Evolutionary conservation across 2,113 vertebrate genomes (phyloP), one percentile per base, ranked within the genome.

Genomic region (Tor tambroides): DNA sequence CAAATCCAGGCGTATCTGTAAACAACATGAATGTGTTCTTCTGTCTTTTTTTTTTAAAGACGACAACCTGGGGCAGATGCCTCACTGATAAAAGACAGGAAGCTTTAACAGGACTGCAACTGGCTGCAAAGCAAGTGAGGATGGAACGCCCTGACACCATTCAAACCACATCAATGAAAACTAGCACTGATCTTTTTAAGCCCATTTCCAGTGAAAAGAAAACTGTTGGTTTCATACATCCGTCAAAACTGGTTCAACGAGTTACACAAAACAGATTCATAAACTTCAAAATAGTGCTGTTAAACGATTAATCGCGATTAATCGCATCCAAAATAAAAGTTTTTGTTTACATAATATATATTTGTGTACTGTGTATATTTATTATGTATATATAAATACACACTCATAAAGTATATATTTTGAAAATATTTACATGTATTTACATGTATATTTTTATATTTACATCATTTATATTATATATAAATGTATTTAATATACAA

Each of bases 171-270:
- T 23, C 15, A 12, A 28, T 17, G 14, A 28, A 43, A 63, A 49
- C 61, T 23, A 30, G 63, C 30, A 19, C 1, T 46, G 0, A 26
- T 0, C 9, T 28, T 51, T 51, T 77, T 19, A 28, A 26, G 12
- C 21, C 35, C 23, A 28, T 0, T 67, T 82, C n/a, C 7, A 41
- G 5, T 28, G 17, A 67, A 82, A 21, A 71, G 28, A 49, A 82
- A 11, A 2, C 17, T 30, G 17, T 5, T n/a, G 28, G 32, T 56
- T 86, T 49, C 8, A n/a, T 67, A 51, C 23, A 79, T 54, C 76
- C 2, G 21, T 80, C 23, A 30, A 74, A 86, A 74, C 85, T 32
- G 65, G 85, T 86, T 86, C 26, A 72, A 41, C 85, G 7, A 56
- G 77, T 80, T n/a, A 17, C 28, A 59, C n/a, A 3, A 86, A 71